Evolutionary conservation across 2,113 vertebrate genomes (phyloP).

Genomic region (Otocyon megalotis): DNA sequence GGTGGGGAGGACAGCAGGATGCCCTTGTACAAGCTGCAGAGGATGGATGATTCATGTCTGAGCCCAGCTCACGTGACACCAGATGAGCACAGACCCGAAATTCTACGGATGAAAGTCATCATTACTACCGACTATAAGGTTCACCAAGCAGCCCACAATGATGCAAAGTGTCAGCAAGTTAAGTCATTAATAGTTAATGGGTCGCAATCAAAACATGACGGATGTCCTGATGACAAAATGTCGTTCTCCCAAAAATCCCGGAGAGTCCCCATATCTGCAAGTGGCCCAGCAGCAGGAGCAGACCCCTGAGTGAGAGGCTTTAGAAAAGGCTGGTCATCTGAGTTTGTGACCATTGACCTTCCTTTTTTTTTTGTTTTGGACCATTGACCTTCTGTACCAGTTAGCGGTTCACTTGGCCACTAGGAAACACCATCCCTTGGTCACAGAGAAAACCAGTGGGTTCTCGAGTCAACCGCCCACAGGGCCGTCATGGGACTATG

Average conservation of each 20-base stretch:
- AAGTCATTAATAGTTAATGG: too few species aligned
- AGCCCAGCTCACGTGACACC: fast-evolving
- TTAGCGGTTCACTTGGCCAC: background rate
- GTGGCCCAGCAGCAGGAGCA: fast-evolving
- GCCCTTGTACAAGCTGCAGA: fast-evolving
- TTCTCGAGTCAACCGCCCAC: fast-evolving
- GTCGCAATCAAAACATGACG: background rate
- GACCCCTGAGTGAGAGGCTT: background rate
- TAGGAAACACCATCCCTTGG: fast-evolving
- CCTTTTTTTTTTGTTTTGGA: too few species aligned
- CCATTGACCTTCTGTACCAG: fast-evolving
- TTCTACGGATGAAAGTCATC: background rate
- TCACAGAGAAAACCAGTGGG: fast-evolving
- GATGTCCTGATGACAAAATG: background rate
- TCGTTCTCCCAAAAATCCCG: background rate
- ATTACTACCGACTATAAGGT: fast-evolving
- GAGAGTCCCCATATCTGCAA: background rate
- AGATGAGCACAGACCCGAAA: background rate
- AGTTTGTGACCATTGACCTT: fast-evolving
- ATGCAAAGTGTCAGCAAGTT: background rate
- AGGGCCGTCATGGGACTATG: background rate
- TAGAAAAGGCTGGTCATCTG: background rate
- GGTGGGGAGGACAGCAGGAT: fast-evolving
- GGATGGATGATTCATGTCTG: fast-evolving
- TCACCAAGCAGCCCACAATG: background rate